Evolutionary conservation across 1,140 invertebrate genomes (phyloP), one percentile per base, ranked within the genome.

Genomic region (Aethina tumida): DNA sequence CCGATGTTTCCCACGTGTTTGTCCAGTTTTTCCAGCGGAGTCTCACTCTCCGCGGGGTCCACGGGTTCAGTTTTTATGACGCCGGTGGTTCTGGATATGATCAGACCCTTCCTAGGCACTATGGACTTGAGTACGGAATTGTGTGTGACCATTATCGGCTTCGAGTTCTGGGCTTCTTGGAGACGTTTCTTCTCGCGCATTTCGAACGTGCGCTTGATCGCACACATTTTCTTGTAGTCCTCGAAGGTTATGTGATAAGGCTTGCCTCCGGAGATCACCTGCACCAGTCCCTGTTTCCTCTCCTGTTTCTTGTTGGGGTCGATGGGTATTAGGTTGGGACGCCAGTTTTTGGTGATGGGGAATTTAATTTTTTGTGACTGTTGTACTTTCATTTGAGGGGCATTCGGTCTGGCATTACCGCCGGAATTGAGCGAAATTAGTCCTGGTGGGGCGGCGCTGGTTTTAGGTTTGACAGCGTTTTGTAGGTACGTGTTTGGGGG

Each of bases 211-310:
- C 72, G 59, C 1, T 75, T 67, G 43, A 78, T 68, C 10, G 75
- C 67, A 50, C 75, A 78, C 75, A 79, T 77, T 43, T 73, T 74
- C 50, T 79, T 77, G 61, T 79, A 79, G 50, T 79, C 76, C 36
- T 76, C 71, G 17, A 78, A 66, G 6, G 75, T 75, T 34, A 79
- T 78, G 56, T 77, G 73, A 49, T 76, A 79, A 2, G 74, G 70
- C 50, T 74, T 75, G 5, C 75, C 75, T 4, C 70, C 68, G 4
- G 74, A 77, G 46, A 75, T 69, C 8, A 79, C 75, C 39, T 56
- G 54, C 5, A 62, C 58, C 21, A 59, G 43, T 10, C 58, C 58
- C 10, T 55, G 40, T 42, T 52, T 56, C 22, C 47, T 49, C 33
- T 60, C 55, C 3, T 41, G 31, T 31, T 53, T 58, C 20, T 54